Evolutionary conservation across 2,888 invertebrate species (phyloP), one percentile per base, ranked within the genome.

Genomic region (Drosophila helvetica): DNA sequence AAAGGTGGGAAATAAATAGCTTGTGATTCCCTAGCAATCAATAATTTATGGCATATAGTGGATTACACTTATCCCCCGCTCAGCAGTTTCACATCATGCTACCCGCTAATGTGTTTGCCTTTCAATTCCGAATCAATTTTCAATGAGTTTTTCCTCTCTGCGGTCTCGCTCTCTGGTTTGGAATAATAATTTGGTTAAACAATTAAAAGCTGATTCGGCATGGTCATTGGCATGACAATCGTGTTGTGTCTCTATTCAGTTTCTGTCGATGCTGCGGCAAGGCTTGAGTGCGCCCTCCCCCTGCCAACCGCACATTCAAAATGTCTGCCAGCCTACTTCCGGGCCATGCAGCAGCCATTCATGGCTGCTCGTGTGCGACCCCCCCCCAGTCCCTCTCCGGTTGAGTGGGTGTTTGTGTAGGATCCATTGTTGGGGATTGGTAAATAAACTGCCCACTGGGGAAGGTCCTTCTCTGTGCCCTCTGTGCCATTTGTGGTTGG

Each of bases 381-480:
- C 5, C 2, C 2, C 5, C 15, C 15, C 15, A 8, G 7, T 8
- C 27, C 27, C 38, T 15, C 38, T 15, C 12, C 30, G 30, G 10
- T 30, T n/a, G 38, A 38, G 38, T 38, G 38, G 15, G 7, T 38
- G 38, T 38, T 25, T 46, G 52, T 52, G 25, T 27, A 15, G 45
- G 25, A 45, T 42, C 46, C 63, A 38, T 42, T 25, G 51, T 43
- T 61, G 65, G 33, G 61, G 2, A 38, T 15, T 61, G 54, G 47
- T 67, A 56, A 73, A 75, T 70, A 67, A 59, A 75, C 63, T 62
- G 57, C 46, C 46, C 68, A 42, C 51, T 51, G 8, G 68, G 60
- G 61, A 61, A 25, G 17, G 17, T 9, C 17, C 19, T 38, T 6
- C 8, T 46, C 30, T 10, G 12, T 33, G 33, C 1, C 12, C 15